Evolutionary conservation across 2,888 invertebrate genomes (phyloP).

Genomic region (Pyrocoelia pectoralis): DNA sequence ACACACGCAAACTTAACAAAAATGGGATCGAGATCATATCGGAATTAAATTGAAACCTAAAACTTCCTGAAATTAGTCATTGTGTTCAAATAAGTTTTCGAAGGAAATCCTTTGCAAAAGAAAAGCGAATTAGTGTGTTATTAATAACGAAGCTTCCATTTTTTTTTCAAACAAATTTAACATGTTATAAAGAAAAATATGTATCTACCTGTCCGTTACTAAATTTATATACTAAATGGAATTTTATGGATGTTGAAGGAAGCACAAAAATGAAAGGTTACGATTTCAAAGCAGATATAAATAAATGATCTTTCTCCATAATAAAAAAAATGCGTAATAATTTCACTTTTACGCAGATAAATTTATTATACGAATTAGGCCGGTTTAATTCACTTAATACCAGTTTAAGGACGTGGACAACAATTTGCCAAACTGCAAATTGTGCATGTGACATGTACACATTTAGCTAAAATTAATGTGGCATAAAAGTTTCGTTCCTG

Average conservation of each 20-base stretch:
- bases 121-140: not conserved
- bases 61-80: constrained; percentile 17
- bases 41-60: constrained; percentile 22
- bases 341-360: too few species aligned
- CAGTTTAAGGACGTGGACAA: too few species aligned
- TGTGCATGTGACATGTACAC: too few species aligned
- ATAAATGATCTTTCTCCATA: not conserved
- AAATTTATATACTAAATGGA: constrained; percentile 1
- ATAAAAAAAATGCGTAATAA: too few species aligned
- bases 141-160: not conserved
- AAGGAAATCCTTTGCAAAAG: not conserved
- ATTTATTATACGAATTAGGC: too few species aligned
- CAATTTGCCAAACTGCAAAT: too few species aligned
- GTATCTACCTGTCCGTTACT: not conserved
- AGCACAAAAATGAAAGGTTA: not conserved
- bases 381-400: too few species aligned
- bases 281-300: not conserved
- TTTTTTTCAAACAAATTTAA: not conserved
- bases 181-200: not conserved
- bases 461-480: too few species aligned
- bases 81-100: constrained; percentile 10
- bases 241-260: not conserved
- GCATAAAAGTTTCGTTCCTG: too few species aligned
- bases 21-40: constrained; percentile 23
- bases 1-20: constrained; percentile 21